These are phyloP conservation scores for Danio kyathit DNA, from an alignment of 2,797 vertebrate species.

Conservation along the genomic window DNA sequence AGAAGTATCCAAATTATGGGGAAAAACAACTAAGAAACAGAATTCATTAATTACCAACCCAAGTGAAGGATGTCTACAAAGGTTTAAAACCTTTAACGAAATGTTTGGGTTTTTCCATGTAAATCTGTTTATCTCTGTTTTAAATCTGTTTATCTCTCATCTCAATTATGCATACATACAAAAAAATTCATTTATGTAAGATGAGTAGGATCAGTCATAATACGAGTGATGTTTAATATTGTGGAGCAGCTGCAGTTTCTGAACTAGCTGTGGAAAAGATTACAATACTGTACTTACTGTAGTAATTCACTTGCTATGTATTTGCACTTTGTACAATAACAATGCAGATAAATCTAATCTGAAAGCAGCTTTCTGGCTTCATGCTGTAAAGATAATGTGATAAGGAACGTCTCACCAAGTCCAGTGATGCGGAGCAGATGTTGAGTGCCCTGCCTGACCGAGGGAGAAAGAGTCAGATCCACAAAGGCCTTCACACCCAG, in stretches of 20 bases:
- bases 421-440: constrained; percentile 93
- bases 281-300: neutral
- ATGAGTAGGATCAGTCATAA: neutral
- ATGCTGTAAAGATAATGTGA: neutral
- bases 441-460: constrained; percentile 90
- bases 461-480: constrained; percentile 88
- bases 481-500: constrained; percentile 93
- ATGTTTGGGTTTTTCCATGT: neutral
- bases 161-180: neutral
- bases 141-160: too few relatives aligned
- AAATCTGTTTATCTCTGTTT: too few relatives aligned
- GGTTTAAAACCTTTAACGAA: neutral
- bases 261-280: neutral
- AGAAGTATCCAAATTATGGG: too few relatives aligned
- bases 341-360: neutral
- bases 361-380: neutral
- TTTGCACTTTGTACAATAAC: neutral
- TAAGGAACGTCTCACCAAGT: constrained; percentile 79
- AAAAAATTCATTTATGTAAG: neutral
- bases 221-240: neutral
- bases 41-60: too few relatives aligned
- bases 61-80: too few relatives aligned
- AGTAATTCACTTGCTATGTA: neutral
- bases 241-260: neutral
- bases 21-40: too few relatives aligned